Base-by-base conservation (phyloP, 2,797 vertebrate species). In the Neoniphon sammara region DNA sequence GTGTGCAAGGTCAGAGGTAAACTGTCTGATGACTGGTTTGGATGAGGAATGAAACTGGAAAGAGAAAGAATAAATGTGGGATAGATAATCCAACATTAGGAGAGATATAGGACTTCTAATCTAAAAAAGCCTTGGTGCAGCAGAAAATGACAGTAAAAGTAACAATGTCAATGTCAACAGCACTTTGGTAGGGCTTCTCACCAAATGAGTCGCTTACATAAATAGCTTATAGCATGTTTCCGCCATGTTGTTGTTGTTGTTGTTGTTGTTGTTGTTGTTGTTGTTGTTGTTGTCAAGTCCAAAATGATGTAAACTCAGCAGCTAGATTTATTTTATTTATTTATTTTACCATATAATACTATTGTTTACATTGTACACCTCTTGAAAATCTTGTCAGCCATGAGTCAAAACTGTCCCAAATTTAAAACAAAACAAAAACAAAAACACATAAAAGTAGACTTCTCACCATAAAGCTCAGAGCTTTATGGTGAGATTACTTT, bases 91-190 rank as follows among this genome's bases (percentile, higher is more conserved):
- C 12, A 44, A 12, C 42, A 44, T 44, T 44, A 4, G 12, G 42
- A 42, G 42, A 14, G 14, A 44, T 4, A 44, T 15, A 44, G 42
- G 50, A 82, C 80, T 86, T 84, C n/a, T n/a, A n/a, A 85, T 80
- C 70, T 73, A 78, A 84, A 64, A 69, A 80, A 80, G 77, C 75
- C 77, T 83, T 87, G 80, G 53, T 75, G 66, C 49, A 50, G 61
- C n/a, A 55, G 75, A 39, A 39, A 39, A 44, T 15, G 77, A 81
- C 62, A 77, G 59, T 34, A 20, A n/a, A 46, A 68, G 64, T 66
- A 77, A 81, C 71, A 60, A 61, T 46, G 59, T 82, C 80, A 82
- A 81, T 75, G 34, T 39, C 36, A 23, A 27, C 54, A 44, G 14
- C 4, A 44, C 42, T 44, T 44, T 44, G 39, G 39, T 11, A 39